Evolutionary conservation across 2,888 invertebrate genomes (phyloP), one percentile per base, ranked within the genome.

Genomic region (Ochropleura leucogaster): DNA sequence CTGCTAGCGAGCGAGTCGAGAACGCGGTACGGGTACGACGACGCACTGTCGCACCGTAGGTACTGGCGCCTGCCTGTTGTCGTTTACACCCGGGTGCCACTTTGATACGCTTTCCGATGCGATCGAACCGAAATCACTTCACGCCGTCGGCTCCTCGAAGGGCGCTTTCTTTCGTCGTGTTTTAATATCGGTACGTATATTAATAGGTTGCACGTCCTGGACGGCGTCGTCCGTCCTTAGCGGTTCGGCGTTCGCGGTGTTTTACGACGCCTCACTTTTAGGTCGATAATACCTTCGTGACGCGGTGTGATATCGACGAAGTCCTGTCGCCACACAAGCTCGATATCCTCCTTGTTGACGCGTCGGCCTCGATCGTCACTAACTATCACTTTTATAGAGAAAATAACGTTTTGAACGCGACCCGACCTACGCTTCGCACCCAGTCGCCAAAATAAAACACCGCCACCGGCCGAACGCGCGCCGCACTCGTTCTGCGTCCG

Each of bases 341-440:
- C 79, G 65, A 72, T 72, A 72, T 79, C 73, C 51, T 73, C 68
- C 72, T 30, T 68, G 79, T 73, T 72, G 73, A 70, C 65, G 77
- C 47, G 69, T 69, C 77, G 70, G 47, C 78, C 51, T 77, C 47
- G 30, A 77, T 42, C 62, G 10, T 1, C 57, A 6, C 30, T 59
- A 44, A 47, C 75, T 65, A 51, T 74, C 68, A 30, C 20, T 80
- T 66, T 66, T 80, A 80, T 80, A 71, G 78, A 78, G 79, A 78
- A 79, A 79, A 74, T 79, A 67, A 74, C 79, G 73, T 74, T 79
- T 79, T 80, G 69, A 80, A 80, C 77, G 30, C 69, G 77, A 81
- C 81, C 77, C 77, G 77, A 59, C 67, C 77, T 62, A 55, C 64
- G 74, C 75, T 63, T 20, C 47, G 59, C 42, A 76, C 62, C 0